A percentile compares a stretch with the other conserved stretches of the same genome.
These are phyloP conservation scores for Etheostoma spectabile DNA, from an alignment of 2,113 vertebrate species.

Conservation along the genomic window DNA sequence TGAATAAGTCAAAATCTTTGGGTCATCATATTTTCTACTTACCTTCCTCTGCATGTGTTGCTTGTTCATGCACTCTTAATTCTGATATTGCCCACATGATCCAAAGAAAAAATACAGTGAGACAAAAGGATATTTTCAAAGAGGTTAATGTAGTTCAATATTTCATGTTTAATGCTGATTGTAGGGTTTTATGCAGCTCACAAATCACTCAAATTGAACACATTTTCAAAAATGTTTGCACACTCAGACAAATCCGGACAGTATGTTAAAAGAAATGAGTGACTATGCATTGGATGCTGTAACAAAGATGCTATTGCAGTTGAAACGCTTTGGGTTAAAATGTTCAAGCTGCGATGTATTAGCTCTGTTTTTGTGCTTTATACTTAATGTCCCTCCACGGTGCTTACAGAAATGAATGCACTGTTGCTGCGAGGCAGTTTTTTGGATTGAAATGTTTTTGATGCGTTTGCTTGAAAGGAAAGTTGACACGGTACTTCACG, in stretches of 20 bases:
- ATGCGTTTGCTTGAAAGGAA: slow-evolving; percentile 40
- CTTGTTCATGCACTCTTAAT: neutral
- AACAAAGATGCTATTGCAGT: neutral
- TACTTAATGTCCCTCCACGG: neutral
- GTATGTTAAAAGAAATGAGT: neutral
- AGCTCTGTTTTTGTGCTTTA: neutral
- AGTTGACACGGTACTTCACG: slow-evolving; percentile 18
- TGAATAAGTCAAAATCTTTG: no score
- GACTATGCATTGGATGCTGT: neutral
- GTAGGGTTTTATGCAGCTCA: neutral
- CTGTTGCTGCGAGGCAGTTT: neutral
- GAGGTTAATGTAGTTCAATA: neutral
- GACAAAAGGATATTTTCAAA: neutral
- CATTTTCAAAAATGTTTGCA: neutral
- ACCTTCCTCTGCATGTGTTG: neutral
- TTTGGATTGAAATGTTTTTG: slow-evolving; percentile 16
- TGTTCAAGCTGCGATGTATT: slow-evolving; percentile 38
- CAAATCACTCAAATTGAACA: neutral
- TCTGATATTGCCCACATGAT: neutral
- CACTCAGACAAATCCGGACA: neutral
- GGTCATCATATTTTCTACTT: no score
- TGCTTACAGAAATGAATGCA: neutral
- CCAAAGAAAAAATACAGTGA: neutral
- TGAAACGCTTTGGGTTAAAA: neutral
- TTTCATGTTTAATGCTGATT: neutral